These are phyloP conservation scores for Stegastes partitus DNA, from an alignment of 2,113 vertebrate genomes.

Conservation along the genomic window DNA sequence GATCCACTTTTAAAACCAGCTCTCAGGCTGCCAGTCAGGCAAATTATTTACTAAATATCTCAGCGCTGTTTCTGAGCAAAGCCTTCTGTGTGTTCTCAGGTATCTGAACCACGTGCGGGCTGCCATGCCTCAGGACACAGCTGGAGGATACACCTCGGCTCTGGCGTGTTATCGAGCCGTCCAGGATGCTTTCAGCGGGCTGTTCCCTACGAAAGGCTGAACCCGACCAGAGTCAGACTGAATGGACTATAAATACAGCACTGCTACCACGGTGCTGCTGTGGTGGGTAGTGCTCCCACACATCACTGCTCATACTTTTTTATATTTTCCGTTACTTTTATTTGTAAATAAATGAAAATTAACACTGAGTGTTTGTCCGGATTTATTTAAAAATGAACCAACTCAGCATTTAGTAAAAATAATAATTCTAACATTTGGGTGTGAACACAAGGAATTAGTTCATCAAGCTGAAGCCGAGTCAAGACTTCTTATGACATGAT, in stretches of 20 bases:
- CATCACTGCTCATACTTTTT: slow-evolving; percentile 32
- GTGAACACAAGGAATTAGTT: not conserved
- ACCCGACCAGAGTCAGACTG: not conserved
- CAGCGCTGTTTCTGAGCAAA: slow-evolving; percentile 44
- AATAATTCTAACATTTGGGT: not conserved
- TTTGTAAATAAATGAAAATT: slow-evolving; percentile 67
- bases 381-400: slow-evolving; percentile 64
- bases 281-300: not conserved
- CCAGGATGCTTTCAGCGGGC: slow-evolving; percentile 96
- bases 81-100: slow-evolving; percentile 81
- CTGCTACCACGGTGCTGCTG: not conserved
- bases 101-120: slow-evolving; percentile 95
- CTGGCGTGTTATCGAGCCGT: slow-evolving; percentile 95
- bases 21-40: slow-evolving; percentile 46
- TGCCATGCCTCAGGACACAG: slow-evolving; percentile 91
- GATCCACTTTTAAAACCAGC: slow-evolving; percentile 45
- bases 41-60: slow-evolving; percentile 64
- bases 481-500: slow-evolving; percentile 5
- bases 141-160: slow-evolving; percentile 94
- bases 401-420: not conserved
- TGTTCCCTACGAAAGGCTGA: slow-evolving; percentile 81
- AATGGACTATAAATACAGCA: slow-evolving; percentile 38
- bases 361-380: not conserved
- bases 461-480: not conserved
- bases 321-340: slow-evolving; percentile 49